Evolutionary conservation across 2,113 vertebrate species (phyloP).

Genomic region (Albula goreensis): DNA sequence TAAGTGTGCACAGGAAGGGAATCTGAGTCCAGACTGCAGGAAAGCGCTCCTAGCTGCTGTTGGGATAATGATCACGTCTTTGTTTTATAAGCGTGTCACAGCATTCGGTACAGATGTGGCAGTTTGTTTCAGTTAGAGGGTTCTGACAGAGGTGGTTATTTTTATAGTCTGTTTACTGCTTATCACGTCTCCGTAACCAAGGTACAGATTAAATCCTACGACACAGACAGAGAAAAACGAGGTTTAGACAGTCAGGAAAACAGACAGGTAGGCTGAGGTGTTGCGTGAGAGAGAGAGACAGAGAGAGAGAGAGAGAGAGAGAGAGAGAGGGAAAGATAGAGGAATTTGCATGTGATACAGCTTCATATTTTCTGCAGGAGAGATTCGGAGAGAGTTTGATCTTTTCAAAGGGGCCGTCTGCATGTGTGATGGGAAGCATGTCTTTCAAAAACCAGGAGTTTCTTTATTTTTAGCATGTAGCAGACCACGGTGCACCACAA

Average conservation of each 20-base stretch:
- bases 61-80: neutral
- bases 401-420: conserved; percentile 28
- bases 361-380: conserved; percentile 7
- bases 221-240: neutral
- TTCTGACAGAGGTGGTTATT: neutral
- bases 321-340: neutral
- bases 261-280: neutral
- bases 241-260: neutral
- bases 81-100: neutral
- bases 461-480: neutral
- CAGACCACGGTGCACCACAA: conserved; percentile 3
- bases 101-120: neutral
- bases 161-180: conserved; percentile 3
- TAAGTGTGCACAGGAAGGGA: neutral
- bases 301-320: neutral
- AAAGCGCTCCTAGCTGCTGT: neutral
- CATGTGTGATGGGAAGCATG: conserved; percentile 2
- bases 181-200: neutral
- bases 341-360: conserved; percentile 5
- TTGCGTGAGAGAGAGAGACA: neutral
- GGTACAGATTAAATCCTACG: neutral
- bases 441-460: conserved; percentile 19
- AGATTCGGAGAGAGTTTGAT: conserved; percentile 4
- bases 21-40: neutral
- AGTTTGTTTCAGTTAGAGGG: neutral